Evolutionary conservation across 2,888 invertebrate genomes (phyloP).

Genomic region (Subacronicta megacephala): DNA sequence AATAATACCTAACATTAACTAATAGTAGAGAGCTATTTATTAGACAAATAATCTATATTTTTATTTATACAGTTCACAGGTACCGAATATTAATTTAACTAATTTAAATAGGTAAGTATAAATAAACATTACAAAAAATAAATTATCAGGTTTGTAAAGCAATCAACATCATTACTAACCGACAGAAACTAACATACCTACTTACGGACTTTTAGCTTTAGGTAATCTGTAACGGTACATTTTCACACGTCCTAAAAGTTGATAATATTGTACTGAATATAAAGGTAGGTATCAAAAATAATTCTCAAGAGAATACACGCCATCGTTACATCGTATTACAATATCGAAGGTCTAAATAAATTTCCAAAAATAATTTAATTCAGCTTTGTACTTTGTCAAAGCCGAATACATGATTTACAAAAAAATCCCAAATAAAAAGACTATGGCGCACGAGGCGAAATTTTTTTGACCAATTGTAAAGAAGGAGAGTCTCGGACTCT

Average conservation of each 20-base stretch:
- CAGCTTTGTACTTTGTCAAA: too few species aligned
- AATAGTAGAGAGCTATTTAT: constrained; percentile 49
- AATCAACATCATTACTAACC: neutral
- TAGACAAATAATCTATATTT: constrained; percentile 27
- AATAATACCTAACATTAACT: constrained; percentile 22
- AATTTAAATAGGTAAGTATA: constrained; percentile 3
- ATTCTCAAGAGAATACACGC: constrained; percentile 2
- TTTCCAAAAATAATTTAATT: neutral
- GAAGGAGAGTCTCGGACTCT: too few species aligned
- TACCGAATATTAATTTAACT: constrained; percentile 33
- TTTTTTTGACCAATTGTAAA: too few species aligned
- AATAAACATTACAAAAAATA: constrained; percentile 9
- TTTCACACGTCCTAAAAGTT: neutral
- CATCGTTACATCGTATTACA: constrained; percentile 19
- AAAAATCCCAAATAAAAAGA: too few species aligned
- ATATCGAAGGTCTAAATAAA: neutral
- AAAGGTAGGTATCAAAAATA: constrained; percentile 15
- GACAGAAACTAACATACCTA: neutral
- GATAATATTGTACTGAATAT: neutral
- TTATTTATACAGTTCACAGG: constrained; percentile 39
- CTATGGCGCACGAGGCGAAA: too few species aligned
- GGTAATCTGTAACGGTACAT: neutral
- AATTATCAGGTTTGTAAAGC: neutral
- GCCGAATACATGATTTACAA: too few species aligned
- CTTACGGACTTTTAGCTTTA: neutral